phyloP scores from a whole-genome alignment of 2,888 invertebrate genomes.

The Athrips mouffetella region DNA sequence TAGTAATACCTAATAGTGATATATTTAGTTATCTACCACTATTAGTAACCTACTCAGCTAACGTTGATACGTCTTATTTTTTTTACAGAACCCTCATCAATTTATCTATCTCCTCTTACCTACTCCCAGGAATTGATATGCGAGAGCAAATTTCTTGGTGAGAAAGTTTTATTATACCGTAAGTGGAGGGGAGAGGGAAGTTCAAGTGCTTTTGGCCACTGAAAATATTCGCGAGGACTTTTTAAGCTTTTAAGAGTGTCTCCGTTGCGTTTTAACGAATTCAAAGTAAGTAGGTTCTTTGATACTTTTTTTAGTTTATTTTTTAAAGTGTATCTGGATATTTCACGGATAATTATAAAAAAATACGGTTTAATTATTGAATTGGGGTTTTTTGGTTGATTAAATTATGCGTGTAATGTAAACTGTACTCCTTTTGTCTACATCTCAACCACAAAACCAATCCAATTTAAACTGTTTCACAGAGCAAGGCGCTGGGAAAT shows the following conservation, averaged over 20 bases:
- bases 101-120: not conserved
- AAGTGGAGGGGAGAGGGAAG: conserved; percentile 2
- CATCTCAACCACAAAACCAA: too few species aligned
- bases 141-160: not conserved
- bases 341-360: too few species aligned
- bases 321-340: too few species aligned
- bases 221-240: conserved; percentile 3
- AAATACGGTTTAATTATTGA: too few species aligned
- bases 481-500: too few species aligned
- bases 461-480: too few species aligned
- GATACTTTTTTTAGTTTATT: not conserved
- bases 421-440: too few species aligned
- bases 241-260: conserved; percentile 3
- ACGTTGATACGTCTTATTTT: not conserved
- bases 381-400: too few species aligned
- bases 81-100: not conserved
- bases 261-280: conserved; percentile 1
- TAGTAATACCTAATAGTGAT: too few species aligned
- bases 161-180: conserved; percentile 6
- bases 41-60: too few species aligned
- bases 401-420: too few species aligned
- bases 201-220: not conserved
- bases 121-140: conserved; percentile 1
- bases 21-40: too few species aligned
- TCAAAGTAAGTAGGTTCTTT: not conserved